These are phyloP conservation scores for Tetanocera ferruginea DNA, from an alignment of 2,888 invertebrate genomes.

Conservation along the genomic window DNA sequence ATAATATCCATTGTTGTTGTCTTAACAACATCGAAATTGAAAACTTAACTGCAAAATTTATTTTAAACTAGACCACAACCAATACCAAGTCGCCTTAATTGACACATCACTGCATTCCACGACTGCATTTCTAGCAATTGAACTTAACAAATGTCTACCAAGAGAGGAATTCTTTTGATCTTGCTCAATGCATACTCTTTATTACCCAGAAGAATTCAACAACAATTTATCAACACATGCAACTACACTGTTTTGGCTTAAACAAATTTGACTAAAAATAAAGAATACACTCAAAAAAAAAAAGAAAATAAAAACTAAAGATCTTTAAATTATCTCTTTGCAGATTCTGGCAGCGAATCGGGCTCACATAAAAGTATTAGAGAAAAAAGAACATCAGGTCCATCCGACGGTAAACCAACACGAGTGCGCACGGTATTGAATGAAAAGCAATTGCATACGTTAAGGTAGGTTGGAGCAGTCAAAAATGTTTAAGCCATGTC, in stretches of 20 bases:
- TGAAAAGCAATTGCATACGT: conserved; percentile 97
- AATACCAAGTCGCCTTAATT: too few species aligned
- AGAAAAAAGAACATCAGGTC: conserved; percentile 70
- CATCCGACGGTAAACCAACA: conserved; percentile 93
- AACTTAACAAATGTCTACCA: not conserved
- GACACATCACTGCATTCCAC: too few species aligned
- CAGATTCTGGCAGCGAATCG: conserved; percentile 93
- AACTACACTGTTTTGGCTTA: not conserved
- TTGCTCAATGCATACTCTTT: not conserved
- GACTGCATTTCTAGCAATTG: too few species aligned
- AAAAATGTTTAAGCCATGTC: not conserved
- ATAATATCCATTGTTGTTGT: too few species aligned
- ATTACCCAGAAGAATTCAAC: not conserved
- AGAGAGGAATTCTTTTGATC: conserved; percentile 31
- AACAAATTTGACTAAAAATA: not conserved
- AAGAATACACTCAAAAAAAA: not conserved
- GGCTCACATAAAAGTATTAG: conserved; percentile 88
- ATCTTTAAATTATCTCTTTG: conserved; percentile 51
- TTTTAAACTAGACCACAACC: too few species aligned
- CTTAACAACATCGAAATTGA: too few species aligned
- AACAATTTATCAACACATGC: conserved; percentile 32
- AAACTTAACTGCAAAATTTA: too few species aligned
- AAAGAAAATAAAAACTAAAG: not conserved
- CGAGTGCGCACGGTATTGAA: conserved; percentile 98
- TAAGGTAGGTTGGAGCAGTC: conserved; percentile 74